These are phyloP conservation scores for Melanaphis sacchari DNA, from an alignment of 1,140 invertebrate species.

Conservation along the genomic window DNA sequence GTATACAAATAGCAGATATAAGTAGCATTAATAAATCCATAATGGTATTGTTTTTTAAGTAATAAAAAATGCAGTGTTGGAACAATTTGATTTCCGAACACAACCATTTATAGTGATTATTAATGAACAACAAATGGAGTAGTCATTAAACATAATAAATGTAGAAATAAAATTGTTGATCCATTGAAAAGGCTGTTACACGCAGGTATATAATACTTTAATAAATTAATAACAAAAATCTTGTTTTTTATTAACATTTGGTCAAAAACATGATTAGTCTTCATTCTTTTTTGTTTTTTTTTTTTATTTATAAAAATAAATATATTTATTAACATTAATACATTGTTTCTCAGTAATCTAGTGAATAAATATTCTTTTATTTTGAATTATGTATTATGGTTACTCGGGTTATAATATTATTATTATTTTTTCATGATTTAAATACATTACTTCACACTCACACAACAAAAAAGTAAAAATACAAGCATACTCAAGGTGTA, in stretches of 20 bases:
- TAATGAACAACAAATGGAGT: background rate
- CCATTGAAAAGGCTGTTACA: background rate
- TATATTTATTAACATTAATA: background rate
- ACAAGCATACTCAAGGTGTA: too few species aligned
- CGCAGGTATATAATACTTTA: background rate
- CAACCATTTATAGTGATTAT: background rate
- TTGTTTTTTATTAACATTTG: background rate
- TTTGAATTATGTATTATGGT: background rate
- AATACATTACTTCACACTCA: too few species aligned
- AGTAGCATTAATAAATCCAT: background rate
- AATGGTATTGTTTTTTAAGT: background rate
- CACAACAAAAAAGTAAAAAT: too few species aligned
- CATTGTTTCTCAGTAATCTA: background rate
- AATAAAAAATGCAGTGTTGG: too few species aligned
- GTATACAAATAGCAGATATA: background rate
- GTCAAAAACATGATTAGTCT: background rate
- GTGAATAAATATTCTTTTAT: background rate
- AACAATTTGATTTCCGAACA: background rate
- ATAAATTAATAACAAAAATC: background rate
- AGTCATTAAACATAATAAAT: background rate
- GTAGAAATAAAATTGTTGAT: background rate
- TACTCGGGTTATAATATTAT: background rate
- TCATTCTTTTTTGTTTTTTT: background rate
- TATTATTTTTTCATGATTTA: background rate
- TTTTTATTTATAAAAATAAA: too few species aligned